Conservation (phyloP, 1,140 invertebrate genomes). For the Lethrus apterus region DNA sequence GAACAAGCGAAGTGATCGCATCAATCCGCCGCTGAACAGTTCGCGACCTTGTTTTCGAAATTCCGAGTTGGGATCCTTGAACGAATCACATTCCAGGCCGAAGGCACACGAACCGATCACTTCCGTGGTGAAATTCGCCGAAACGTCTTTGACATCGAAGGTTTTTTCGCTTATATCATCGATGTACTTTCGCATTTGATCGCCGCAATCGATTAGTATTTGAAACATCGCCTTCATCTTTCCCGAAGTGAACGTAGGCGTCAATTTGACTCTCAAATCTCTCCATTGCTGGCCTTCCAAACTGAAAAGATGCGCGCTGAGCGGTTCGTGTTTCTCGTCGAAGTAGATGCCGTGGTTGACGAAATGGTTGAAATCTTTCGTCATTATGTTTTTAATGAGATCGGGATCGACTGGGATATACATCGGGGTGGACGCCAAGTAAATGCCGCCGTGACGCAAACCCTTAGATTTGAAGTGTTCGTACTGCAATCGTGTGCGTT, state of each 20-base stretch:
- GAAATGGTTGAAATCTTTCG: conserved; percentile 45
- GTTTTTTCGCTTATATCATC: background rate
- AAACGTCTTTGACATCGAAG: conserved; percentile 32
- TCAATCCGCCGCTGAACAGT: background rate
- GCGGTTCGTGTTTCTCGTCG: conserved; percentile 41
- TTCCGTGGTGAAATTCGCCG: conserved; percentile 27
- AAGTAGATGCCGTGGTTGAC: conserved; percentile 40
- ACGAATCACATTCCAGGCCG: background rate
- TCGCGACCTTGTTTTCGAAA: background rate
- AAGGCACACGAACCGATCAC: conserved; percentile 6
- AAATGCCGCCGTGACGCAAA: conserved; percentile 18
- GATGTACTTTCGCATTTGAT: conserved; percentile 8
- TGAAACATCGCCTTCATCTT: conserved; percentile 52
- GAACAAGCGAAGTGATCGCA: background rate
- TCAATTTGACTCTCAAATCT: conserved; percentile 39
- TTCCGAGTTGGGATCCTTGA: no score
- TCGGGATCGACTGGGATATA: conserved; percentile 40
- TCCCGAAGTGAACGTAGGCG: conserved; percentile 47
- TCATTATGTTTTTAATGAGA: conserved; percentile 41
- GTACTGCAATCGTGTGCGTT: no score
- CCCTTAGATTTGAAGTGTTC: conserved; percentile 21
- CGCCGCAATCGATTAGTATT: conserved; percentile 37
- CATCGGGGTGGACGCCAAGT: conserved; percentile 16
- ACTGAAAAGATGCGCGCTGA: conserved; percentile 45
- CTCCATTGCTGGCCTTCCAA: conserved; percentile 44